A percentile compares a stretch with the other conserved stretches of the same genome.
phyloP scores from a whole-genome alignment of 2,888 invertebrate species.

The Sphecodes monilicornis region DNA sequence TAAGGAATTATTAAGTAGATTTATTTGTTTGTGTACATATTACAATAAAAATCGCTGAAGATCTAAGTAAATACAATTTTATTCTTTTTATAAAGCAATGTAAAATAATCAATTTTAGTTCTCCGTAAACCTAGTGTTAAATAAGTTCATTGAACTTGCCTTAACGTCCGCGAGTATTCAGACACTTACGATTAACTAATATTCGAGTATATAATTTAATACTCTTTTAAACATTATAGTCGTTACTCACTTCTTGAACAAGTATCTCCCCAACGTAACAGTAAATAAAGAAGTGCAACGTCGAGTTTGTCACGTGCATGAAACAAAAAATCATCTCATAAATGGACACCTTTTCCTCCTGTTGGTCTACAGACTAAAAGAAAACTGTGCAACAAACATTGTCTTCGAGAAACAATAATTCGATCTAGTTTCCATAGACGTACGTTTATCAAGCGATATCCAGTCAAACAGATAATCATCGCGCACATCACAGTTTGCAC shows the following conservation, averaged over 20 bases:
- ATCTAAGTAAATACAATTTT: too few relatives aligned
- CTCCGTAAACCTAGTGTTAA: too few relatives aligned
- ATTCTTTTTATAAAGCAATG: too few relatives aligned
- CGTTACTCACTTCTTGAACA: slow-evolving; percentile 45
- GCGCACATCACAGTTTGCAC: slow-evolving; percentile 59
- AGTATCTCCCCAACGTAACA: slow-evolving; percentile 73
- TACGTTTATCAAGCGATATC: slow-evolving; percentile 68
- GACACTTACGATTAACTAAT: too few relatives aligned
- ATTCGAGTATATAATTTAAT: too few relatives aligned
- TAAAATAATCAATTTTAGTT: too few relatives aligned
- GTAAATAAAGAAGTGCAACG: slow-evolving; percentile 70
- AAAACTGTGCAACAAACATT: not conserved
- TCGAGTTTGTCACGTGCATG: slow-evolving; percentile 49
- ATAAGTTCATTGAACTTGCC: not conserved
- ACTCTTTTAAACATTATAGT: not conserved
- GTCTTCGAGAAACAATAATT: not conserved
- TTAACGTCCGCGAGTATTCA: too few relatives aligned
- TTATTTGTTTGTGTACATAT: too few relatives aligned
- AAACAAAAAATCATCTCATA: slow-evolving; percentile 44
- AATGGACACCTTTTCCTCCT: slow-evolving; percentile 19
- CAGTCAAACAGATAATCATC: slow-evolving; percentile 67
- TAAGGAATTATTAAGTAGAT: too few relatives aligned
- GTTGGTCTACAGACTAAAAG: slow-evolving; percentile 50
- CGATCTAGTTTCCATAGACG: not conserved
- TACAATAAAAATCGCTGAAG: too few relatives aligned